Percentiles rank a stretch among this genome's conserved stretches.
Conservation (phyloP, 1,140 invertebrate species). For the Diorhabda sublineata region DNA sequence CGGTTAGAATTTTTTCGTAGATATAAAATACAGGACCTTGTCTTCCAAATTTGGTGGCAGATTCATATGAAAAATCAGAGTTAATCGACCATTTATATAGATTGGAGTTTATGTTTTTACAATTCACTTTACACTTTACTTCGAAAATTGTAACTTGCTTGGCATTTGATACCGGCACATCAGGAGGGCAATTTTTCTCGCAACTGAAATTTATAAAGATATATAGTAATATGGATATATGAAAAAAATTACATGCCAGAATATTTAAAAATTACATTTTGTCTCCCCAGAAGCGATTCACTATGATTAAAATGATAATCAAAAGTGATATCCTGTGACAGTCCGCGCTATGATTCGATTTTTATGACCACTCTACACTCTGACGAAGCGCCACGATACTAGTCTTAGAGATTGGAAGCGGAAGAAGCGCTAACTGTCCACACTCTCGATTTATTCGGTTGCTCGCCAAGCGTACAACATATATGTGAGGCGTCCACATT, state of each 20-base stretch:
- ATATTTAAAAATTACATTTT: too few species aligned
- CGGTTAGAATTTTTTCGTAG: neutral
- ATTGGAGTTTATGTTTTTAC: neutral
- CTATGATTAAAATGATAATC: too few species aligned
- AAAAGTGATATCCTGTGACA: too few species aligned
- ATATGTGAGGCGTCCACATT: too few species aligned
- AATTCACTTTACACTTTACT: neutral
- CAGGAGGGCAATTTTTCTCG: neutral
- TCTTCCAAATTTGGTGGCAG: neutral
- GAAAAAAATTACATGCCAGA: neutral
- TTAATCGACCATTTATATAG: neutral
- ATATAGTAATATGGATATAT: neutral
- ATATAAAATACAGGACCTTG: neutral
- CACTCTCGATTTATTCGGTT: too few species aligned
- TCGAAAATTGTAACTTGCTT: neutral
- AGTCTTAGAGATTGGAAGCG: too few species aligned
- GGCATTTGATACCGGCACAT: neutral
- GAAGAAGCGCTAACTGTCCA: too few species aligned
- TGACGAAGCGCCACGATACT: too few species aligned
- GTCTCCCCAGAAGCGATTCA: too few species aligned
- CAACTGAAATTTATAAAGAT: neutral
- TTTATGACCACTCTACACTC: too few species aligned
- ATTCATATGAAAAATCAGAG: neutral
- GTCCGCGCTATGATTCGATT: too few species aligned
- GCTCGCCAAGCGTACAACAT: too few species aligned